Evolutionary conservation across 1,140 invertebrate genomes (phyloP), one percentile per base, ranked within the genome.

Genomic region (Drosophila micromelanica): DNA sequence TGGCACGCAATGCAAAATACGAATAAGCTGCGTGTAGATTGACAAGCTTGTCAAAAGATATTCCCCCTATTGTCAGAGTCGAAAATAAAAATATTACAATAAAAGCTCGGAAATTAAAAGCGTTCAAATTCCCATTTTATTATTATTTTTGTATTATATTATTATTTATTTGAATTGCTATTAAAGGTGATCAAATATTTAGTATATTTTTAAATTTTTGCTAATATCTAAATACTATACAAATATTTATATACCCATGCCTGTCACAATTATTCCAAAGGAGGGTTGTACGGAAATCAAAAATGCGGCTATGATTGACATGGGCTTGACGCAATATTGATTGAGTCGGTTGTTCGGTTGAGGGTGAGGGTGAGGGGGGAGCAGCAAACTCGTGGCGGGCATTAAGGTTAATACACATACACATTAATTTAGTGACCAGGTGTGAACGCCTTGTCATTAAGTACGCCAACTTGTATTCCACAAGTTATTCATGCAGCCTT

Each of bases 21-120:
- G 35, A 43, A 61, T 64, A 73, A 76, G 63, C 73, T 57, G 42
- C 63, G 73, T 56, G 60, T 20, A 43, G 76, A 69, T 76, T 79
- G 76, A 76, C 69, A 73, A 48, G 68, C 69, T 76, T 76, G 69
- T 57, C 68, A 59, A 73, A 76, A 49, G 68, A 71, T 38, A 68
- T 77, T 51, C n/a, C 57, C 57, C 9, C 27, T 27, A 20, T 51
- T 32, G 11, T n/a, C 37, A 57, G 38, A 32, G 15, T 43, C 35
- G 35, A 32, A 3, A 43, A 20, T 2, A 43, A 2, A 7, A 2
- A 7, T 32, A 35, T 6, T 11, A 30, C n/a, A 9, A 12, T 3
- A 12, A 38, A 48, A 32, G 30, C 5, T 32, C 23, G 23, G 23
- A 3, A 27, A 27, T 27, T 27, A 27, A 5, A 27, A 27, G n/a